Base-by-base conservation (phyloP, 2,888 invertebrate genomes). In the Lithodes maja region DNA sequence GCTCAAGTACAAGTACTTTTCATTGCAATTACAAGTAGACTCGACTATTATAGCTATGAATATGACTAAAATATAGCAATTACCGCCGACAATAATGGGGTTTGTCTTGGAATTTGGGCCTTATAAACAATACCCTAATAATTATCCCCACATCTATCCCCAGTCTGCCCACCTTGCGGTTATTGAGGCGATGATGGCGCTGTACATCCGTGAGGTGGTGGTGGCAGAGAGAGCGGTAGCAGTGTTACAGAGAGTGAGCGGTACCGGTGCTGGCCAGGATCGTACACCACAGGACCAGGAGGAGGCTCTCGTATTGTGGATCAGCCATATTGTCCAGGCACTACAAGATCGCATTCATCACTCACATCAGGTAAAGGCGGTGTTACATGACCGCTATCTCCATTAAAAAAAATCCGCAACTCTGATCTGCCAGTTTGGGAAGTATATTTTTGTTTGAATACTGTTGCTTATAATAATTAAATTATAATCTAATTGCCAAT, bases 131-230 rank as follows among this genome's bases (percentile, higher is more conserved):
- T 33, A 33, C 33, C 33, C 33, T 33, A 33, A 33, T 33, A 1
- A 2, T 53, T 17, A 74, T 52, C 49, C 9, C 52, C 50, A 49
- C 33, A 33, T 15, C 78, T 89, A 90, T 92, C 94, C 95, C n/a
- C 94, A 98, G 98, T 96, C 96, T 94, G 98, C 98, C 93, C 99
- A 99, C 94, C 97, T 99, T 96, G 96, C 97, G 94, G 97, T 99
- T 94, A 97, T 98, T 94, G 98, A 99, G 95, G 97, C 98, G 93
- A 95, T 99, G 94, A 98, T 99, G 98, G 95, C 96, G 94, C 95
- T 99, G 93, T 98, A 98, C 95, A 97, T 98, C 92, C 96, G 97
- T 93, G 98, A 99, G 94, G 97, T 98, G 93, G 96, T 98, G 92
- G 97, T 97, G 81, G 95, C 96, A 86, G 98, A 98, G 94, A 95